These are phyloP conservation scores for Podarcis siculus DNA, from an alignment of 2,797 vertebrate species.

Conservation along the genomic window DNA sequence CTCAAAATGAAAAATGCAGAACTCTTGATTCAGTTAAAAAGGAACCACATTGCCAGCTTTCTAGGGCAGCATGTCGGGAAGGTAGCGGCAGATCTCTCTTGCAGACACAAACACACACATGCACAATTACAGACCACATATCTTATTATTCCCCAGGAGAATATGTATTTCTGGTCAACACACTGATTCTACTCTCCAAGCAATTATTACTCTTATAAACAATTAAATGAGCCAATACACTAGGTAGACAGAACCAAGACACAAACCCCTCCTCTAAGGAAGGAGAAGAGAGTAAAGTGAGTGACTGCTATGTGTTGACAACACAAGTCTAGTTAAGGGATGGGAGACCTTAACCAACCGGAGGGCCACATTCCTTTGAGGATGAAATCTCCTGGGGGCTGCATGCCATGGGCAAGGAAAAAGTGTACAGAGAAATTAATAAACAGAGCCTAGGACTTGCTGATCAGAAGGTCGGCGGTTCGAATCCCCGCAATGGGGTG, in stretches of 20 bases:
- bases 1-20: constrained; percentile 53
- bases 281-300: neutral
- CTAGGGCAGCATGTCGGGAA: constrained; percentile 27
- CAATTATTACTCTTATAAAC: constrained; percentile 31
- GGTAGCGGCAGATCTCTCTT: neutral
- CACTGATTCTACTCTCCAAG: neutral
- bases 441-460: no score
- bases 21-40: constrained; percentile 57
- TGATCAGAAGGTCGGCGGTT: no score
- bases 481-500: no score
- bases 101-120: neutral
- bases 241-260: neutral
- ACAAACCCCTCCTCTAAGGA: neutral
- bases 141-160: neutral
- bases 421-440: no score
- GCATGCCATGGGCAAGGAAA: no score
- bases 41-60: constrained; percentile 34
- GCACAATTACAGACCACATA: neutral
- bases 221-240: constrained; percentile 26
- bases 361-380: no score
- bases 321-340: no score
- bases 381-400: no score
- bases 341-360: no score
- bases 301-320: neutral
- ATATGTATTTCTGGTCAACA: neutral